Evolutionary conservation across 2,113 vertebrate genomes (phyloP), one percentile per base, ranked within the genome.

Genomic region (Rynchops niger): DNA sequence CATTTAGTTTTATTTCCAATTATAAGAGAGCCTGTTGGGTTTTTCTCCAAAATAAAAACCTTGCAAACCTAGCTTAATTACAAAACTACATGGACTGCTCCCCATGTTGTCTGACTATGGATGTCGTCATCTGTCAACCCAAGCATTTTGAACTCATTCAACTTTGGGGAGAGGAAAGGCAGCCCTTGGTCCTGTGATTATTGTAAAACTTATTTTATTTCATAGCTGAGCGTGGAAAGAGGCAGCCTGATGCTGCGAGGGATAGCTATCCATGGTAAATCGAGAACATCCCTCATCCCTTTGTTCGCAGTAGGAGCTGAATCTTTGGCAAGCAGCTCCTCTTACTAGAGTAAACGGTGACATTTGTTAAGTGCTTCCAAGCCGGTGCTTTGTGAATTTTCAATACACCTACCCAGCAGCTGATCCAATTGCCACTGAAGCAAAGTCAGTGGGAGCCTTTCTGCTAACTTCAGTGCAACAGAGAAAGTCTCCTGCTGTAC

Each of bases 1-100:
- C 78, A n/a, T 95, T 94, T 79, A 55, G 84, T 70, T 94, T 80
- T 53, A 42, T 91, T 95, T 95, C 84, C 89, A 91, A 55, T 90
- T 92, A 80, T 69, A 80, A 91, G 84, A 82, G 43, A 91, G 74
- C 25, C 61, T 91, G 55, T 40, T 92, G 34, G 50, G 4, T 36
- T 90, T 85, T 72, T 29, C 43, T 86, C 30, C 73, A 53, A 72
- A 94, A 86, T 79, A 85, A 86, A 95, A 92, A n/a, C 47, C 56
- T 88, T 87, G 78, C 72, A 90, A 78, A 74, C 56, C 22, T 21
- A 53, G 29, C 63, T 88, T 82, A 88, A 96, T 93, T 93, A 49
- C 62, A 85, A 92, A 97, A 89, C 94, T 53, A 56, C 52, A 74
- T 1, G 15, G 65, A 69, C 80, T 2, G 4, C 83, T 84, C 26